These are phyloP conservation scores for Myripristis jacobus DNA, from an alignment of 2,797 vertebrate species.

Conservation along the genomic window DNA sequence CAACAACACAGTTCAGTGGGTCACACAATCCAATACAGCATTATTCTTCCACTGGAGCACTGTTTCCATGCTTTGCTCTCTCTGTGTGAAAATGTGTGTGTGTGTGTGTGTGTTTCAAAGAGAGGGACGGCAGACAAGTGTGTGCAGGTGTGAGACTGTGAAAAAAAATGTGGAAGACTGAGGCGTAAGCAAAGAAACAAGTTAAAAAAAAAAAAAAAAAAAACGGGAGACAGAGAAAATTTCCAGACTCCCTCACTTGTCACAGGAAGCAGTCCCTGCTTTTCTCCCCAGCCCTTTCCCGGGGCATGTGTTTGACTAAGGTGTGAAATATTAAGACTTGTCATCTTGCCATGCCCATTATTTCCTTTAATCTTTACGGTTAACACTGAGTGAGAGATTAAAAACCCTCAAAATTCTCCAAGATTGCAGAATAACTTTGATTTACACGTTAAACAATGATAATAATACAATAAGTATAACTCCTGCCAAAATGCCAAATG, in stretches of 20 bases:
- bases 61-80: background rate
- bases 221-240: constrained; percentile 15
- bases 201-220: constrained; percentile 4
- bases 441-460: no score
- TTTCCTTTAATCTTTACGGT: constrained; percentile 20
- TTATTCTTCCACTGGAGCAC: background rate
- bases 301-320: constrained; percentile 53
- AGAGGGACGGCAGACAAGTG: background rate
- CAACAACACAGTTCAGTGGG: constrained; percentile 58
- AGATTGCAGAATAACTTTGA: no score
- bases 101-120: background rate
- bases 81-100: background rate
- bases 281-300: constrained; percentile 36
- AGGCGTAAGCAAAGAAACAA: constrained; percentile 6
- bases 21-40: constrained; percentile 39
- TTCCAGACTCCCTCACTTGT: constrained; percentile 30
- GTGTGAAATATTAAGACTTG: constrained; percentile 46
- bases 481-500: no score
- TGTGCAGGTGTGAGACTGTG: constrained; percentile 27
- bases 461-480: no score
- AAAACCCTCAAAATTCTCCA: background rate
- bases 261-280: constrained; percentile 61
- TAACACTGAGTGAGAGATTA: background rate
- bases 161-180: background rate
- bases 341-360: constrained; percentile 41